phyloP scores from a whole-genome alignment of 2,113 vertebrate genomes.

The Gallinago media region DNA sequence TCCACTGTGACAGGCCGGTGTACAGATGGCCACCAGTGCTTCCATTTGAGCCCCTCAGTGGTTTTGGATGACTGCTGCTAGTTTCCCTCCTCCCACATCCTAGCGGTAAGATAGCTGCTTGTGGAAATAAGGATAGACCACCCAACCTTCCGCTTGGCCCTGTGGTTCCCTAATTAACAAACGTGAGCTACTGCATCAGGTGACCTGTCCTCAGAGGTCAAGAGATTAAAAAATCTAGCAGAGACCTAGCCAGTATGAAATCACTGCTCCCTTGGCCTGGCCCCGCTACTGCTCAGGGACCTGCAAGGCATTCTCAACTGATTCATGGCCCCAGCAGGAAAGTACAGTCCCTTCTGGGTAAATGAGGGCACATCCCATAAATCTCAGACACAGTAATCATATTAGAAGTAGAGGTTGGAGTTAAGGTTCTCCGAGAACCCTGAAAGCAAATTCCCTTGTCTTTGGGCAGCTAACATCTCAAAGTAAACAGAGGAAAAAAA shows the following conservation, averaged over 20 bases:
- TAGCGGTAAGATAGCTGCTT: not conserved
- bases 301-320: not conserved
- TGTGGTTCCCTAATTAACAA: not conserved
- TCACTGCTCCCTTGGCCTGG: not conserved
- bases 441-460: not conserved
- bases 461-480: not conserved
- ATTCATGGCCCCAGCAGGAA: not conserved
- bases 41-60: not conserved
- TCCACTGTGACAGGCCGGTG: rapidly evolving
- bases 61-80: not conserved
- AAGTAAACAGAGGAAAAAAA: not conserved
- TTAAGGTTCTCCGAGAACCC: not conserved
- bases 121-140: not conserved
- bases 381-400: not conserved
- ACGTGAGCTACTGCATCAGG: not conserved
- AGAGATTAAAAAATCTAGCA: not conserved
- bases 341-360: not conserved
- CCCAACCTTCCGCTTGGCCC: not conserved
- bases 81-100: not conserved
- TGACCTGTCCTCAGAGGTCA: not conserved
- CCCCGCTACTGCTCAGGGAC: not conserved
- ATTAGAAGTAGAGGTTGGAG: not conserved
- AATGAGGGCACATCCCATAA: not conserved
- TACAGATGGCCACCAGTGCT: not conserved
- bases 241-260: not conserved